These are phyloP conservation scores for Gnathochromis pfefferi DNA, from an alignment of 2,113 vertebrate species.

Conservation along the genomic window DNA sequence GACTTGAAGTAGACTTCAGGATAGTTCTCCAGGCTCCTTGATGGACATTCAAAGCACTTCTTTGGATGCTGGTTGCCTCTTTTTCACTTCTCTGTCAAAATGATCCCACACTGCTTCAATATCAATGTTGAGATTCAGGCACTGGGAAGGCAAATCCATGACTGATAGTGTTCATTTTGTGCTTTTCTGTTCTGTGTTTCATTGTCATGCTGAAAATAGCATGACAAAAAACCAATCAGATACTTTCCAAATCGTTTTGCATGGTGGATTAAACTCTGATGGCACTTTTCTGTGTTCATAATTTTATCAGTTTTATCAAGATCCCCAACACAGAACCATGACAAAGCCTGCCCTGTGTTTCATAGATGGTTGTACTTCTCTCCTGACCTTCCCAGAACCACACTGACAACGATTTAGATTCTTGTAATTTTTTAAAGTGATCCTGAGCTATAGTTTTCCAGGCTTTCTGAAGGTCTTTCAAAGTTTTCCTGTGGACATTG, in stretches of 20 bases:
- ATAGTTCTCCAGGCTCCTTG: neutral
- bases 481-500: neutral
- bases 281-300: neutral
- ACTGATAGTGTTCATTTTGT: neutral
- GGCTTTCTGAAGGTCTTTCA: accelerated
- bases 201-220: neutral
- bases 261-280: neutral
- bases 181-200: neutral
- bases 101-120: accelerated
- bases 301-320: neutral
- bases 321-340: neutral
- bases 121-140: neutral
- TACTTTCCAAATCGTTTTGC: neutral
- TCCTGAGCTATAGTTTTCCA: neutral
- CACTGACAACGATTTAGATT: neutral
- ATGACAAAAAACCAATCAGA: neutral
- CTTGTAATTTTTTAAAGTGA: accelerated
- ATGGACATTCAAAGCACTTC: neutral
- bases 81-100: neutral
- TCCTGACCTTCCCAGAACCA: neutral
- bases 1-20: neutral
- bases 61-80: accelerated
- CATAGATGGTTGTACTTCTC: neutral
- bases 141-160: neutral
- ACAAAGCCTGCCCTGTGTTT: neutral